Conservation (phyloP, 2,888 invertebrate species). For the Ophion costatus region DNA sequence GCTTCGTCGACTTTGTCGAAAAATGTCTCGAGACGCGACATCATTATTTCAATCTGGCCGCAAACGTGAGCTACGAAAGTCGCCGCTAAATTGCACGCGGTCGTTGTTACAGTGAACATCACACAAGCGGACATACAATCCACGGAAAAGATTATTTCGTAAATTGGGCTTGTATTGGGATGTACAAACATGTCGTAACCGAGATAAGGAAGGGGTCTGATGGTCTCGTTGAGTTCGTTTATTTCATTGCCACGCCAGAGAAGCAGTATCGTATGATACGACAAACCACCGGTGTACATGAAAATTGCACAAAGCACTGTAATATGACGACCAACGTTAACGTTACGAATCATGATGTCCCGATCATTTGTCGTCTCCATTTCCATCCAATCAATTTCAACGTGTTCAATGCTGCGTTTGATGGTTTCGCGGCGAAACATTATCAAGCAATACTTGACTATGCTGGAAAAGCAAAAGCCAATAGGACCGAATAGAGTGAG, state of each 20-base stretch:
- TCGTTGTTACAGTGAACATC: conserved; percentile 62
- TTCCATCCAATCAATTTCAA: conserved; percentile 41
- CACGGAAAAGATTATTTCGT: conserved; percentile 66
- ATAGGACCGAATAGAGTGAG: conserved; percentile 43
- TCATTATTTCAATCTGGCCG: conserved; percentile 70
- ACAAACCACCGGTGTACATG: conserved; percentile 50
- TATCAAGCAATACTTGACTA: conserved; percentile 36
- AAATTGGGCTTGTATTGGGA: conserved; percentile 62
- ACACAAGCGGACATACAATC: conserved; percentile 61
- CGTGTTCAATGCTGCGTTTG: conserved; percentile 33
- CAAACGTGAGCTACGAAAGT: conserved; percentile 70
- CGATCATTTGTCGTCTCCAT: conserved; percentile 62
- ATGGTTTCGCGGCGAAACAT: conserved; percentile 33
- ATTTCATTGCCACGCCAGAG: conserved; percentile 34
- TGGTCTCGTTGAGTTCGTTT: conserved; percentile 46
- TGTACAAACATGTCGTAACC: conserved; percentile 52
- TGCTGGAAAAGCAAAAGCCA: conserved; percentile 33
- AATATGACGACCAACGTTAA: conserved; percentile 37
- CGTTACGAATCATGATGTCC: conserved; percentile 50
- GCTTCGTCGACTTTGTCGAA: conserved; percentile 34
- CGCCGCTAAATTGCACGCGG: conserved; percentile 66
- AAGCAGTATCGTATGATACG: conserved; percentile 44
- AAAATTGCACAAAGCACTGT: conserved; percentile 44
- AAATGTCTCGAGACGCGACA: conserved; percentile 56
- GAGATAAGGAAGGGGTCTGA: conserved; percentile 48